Evolutionary conservation across 2,113 vertebrate genomes (phyloP).

Genomic region (Hemiscyllium ocellatum): DNA sequence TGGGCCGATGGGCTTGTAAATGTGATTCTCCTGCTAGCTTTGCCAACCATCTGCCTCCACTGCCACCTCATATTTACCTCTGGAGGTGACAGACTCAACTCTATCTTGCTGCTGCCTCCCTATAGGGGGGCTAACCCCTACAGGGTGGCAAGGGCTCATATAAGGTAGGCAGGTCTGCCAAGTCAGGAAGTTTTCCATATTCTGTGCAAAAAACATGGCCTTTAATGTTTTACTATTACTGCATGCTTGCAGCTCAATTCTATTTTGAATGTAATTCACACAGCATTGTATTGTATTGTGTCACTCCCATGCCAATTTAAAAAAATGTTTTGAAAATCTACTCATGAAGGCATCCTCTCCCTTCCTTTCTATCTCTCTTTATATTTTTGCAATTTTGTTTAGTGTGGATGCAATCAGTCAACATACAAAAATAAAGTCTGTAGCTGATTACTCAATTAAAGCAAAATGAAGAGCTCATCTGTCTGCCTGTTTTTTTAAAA

Average conservation of each 20-base stretch:
- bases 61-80: not conserved
- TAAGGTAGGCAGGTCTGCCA: too few species aligned
- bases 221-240: too few species aligned
- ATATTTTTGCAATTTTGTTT: not conserved
- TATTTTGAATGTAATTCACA: not conserved
- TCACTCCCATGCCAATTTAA: not conserved
- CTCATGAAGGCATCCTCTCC: not conserved
- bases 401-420: not conserved
- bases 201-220: not conserved
- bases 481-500: not conserved
- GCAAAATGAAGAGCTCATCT: not conserved
- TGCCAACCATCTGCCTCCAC: not conserved
- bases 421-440: not conserved
- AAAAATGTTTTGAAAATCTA: not conserved
- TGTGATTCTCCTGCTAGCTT: not conserved
- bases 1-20: not conserved
- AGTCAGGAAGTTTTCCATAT: not conserved
- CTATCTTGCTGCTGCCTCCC: not conserved
- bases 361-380: not conserved
- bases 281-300: not conserved
- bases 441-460: not conserved
- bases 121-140: not conserved
- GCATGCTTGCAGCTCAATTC: not conserved
- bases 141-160: not conserved
- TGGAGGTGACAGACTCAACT: not conserved